Conservation (phyloP, 53 echinoderm and acorn worm species). For the Paelopatides confundens region DNA sequence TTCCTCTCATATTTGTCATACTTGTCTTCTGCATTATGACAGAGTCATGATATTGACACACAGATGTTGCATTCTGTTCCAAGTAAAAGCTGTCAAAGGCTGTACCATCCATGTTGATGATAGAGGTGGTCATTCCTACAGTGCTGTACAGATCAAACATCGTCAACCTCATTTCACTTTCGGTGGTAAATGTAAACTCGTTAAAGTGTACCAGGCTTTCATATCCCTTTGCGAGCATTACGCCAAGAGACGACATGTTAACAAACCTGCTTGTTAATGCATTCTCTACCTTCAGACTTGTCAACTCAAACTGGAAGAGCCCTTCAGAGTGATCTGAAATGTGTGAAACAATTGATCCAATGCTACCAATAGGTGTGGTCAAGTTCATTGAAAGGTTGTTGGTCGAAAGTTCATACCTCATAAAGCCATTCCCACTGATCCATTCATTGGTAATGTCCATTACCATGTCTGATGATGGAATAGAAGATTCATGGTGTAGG, state of each 20-base stretch:
- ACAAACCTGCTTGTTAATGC: conserved; percentile 7
- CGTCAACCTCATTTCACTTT: background rate
- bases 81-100: conserved; percentile 1
- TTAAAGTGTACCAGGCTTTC: background rate
- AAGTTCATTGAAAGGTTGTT: conserved; percentile 48
- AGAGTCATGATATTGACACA: background rate
- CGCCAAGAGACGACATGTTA: background rate
- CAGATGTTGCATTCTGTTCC: background rate
- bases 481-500: conserved; percentile 35
- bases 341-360: background rate
- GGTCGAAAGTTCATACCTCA: conserved; percentile 64
- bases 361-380: conserved; percentile 17
- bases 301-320: background rate
- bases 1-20: conserved; percentile 63
- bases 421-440: conserved; percentile 52
- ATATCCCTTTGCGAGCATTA: background rate
- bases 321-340: background rate
- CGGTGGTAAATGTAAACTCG: background rate
- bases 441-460: conserved; percentile 35
- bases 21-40: conserved; percentile 5
- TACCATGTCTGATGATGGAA: conserved; percentile 55
- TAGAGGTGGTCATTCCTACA: background rate
- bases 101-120: background rate
- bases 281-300: background rate
- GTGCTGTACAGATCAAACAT: background rate